phyloP scores from a whole-genome alignment of 2,888 invertebrate species.

The Drosophila meridiana region DNA sequence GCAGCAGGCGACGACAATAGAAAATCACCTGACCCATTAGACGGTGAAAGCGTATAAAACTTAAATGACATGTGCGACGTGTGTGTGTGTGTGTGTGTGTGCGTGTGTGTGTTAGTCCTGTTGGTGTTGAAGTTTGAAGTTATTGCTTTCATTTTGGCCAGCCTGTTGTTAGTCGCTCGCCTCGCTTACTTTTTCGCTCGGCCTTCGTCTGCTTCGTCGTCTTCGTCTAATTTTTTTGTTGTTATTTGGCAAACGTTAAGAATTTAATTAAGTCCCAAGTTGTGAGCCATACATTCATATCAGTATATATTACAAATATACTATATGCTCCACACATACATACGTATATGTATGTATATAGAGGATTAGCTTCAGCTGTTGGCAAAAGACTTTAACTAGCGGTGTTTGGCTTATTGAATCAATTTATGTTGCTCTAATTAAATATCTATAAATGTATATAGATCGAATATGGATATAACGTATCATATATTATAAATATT shows the following conservation, averaged over 20 bases:
- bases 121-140: slow-evolving; percentile 67
- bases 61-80: slow-evolving; percentile 53
- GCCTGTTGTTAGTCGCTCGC: slow-evolving; percentile 40
- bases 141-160: slow-evolving; percentile 69
- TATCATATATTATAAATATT: not conserved
- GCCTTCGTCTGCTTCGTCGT: not conserved
- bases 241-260: slow-evolving; percentile 60
- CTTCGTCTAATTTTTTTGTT: not conserved
- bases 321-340: not conserved
- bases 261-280: slow-evolving; percentile 72
- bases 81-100: slow-evolving; percentile 14
- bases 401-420: not conserved
- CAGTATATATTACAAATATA: slow-evolving; percentile 12
- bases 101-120: slow-evolving; percentile 26
- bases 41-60: slow-evolving; percentile 61
- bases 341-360: not conserved
- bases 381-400: slow-evolving; percentile 10
- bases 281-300: slow-evolving; percentile 32
- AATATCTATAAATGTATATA: not conserved
- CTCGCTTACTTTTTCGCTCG: slow-evolving; percentile 1
- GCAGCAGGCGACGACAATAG: slow-evolving; percentile 69
- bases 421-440: slow-evolving; percentile 6
- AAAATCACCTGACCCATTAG: slow-evolving; percentile 79
- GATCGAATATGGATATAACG: not conserved
- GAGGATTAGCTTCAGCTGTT: slow-evolving; percentile 3